Evolutionary conservation across 1,140 invertebrate species (phyloP).

Genomic region (Euura saliciscinereae): DNA sequence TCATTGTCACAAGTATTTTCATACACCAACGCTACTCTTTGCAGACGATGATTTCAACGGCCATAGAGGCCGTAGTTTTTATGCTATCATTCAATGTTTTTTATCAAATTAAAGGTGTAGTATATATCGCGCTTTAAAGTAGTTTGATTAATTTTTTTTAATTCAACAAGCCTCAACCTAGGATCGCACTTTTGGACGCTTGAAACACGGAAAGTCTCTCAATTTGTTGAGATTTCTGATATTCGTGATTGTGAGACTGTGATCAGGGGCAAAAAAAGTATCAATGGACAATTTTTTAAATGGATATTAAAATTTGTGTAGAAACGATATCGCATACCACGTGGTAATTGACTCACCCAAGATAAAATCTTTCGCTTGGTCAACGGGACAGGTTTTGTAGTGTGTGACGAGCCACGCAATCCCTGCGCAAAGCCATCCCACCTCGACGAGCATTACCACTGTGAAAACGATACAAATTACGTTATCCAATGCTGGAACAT

Average conservation of each 20-base stretch:
- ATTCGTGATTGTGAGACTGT: constrained; percentile 2
- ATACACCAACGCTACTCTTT: too few relatives aligned
- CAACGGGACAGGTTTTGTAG: constrained; percentile 73
- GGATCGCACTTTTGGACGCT: too few relatives aligned
- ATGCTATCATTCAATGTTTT: too few relatives aligned
- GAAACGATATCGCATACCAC: background rate
- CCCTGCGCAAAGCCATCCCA: constrained; percentile 77
- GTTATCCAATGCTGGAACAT: background rate
- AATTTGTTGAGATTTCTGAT: background rate
- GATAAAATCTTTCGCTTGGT: constrained; percentile 75
- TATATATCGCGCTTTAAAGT: too few relatives aligned
- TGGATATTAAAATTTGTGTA: constrained; percentile 3
- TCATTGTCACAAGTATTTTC: too few relatives aligned
- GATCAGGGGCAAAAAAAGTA: constrained; percentile 14
- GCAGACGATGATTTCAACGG: too few relatives aligned
- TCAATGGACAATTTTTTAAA: constrained; percentile 17
- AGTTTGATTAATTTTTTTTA: background rate
- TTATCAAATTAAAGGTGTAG: too few relatives aligned
- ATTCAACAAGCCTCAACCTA: background rate
- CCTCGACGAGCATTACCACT: constrained; percentile 78
- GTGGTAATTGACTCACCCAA: constrained; percentile 67
- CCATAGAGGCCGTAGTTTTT: too few relatives aligned
- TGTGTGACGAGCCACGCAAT: constrained; percentile 75
- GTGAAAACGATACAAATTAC: constrained; percentile 38
- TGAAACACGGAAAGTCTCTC: too few relatives aligned